These are phyloP conservation scores for Pica pica DNA, from an alignment of 2,113 vertebrate species.

Conservation along the genomic window DNA sequence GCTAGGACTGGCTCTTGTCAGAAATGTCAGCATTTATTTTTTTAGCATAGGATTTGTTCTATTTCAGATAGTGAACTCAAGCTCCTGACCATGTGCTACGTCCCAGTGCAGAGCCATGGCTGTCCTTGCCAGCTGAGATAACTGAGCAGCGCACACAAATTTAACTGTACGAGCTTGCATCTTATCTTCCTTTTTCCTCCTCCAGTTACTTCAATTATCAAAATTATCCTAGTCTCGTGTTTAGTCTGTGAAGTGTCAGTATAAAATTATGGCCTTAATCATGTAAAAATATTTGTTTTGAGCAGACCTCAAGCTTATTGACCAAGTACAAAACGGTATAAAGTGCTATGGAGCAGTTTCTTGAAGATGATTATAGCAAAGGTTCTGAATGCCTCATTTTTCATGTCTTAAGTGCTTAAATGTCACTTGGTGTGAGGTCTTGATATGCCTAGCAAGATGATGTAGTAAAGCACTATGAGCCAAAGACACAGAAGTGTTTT, in stretches of 20 bases:
- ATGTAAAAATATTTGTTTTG: slow-evolving; percentile 13
- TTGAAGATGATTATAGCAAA: neutral
- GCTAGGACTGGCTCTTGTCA: neutral
- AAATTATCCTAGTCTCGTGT: neutral
- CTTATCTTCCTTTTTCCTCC: neutral
- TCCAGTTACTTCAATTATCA: neutral
- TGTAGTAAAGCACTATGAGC: slow-evolving; percentile 23
- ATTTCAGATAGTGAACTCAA: neutral
- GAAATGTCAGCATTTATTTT: neutral
- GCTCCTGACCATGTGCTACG: neutral
- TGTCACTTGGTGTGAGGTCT: neutral
- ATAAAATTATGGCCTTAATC: slow-evolving; percentile 35
- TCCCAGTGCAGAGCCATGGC: neutral
- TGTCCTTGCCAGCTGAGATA: neutral
- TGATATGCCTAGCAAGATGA: neutral
- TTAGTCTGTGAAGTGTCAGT: slow-evolving; percentile 29
- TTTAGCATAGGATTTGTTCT: neutral
- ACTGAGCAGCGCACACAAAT: slow-evolving; percentile 15
- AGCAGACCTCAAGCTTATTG: slow-evolving; percentile 14
- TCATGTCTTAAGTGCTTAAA: slow-evolving; percentile 28
- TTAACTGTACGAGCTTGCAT: neutral
- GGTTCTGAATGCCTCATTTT: neutral
- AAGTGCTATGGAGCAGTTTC: neutral
- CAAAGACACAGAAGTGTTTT: slow-evolving; percentile 17
- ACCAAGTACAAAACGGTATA: neutral